Evolutionary conservation across 2,888 invertebrate species (phyloP).

Genomic region (Temnothorax rugatulus): DNA sequence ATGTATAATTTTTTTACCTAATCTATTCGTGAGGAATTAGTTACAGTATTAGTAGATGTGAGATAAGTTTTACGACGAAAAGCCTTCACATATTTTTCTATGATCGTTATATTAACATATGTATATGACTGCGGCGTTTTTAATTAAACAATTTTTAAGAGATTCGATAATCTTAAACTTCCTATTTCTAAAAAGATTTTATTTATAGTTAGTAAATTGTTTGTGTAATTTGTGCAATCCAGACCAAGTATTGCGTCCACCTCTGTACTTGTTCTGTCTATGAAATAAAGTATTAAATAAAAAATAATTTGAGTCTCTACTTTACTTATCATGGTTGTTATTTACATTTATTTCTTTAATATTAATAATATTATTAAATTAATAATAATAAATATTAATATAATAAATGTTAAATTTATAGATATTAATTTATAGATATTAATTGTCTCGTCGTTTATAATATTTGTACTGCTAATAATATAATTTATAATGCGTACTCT

Average conservation of each 20-base stretch:
- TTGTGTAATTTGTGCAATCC: constrained; percentile 8
- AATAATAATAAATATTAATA: neutral
- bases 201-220: neutral
- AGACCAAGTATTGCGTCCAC: constrained; percentile 25
- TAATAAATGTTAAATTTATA: neutral
- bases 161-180: neutral
- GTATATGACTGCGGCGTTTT: neutral
- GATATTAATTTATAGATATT: neutral
- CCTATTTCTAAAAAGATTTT: neutral
- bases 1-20: neutral
- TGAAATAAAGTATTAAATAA: constrained; percentile 48
- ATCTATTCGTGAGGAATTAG: constrained; percentile 31
- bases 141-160: neutral
- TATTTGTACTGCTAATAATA: neutral
- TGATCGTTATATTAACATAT: neutral
- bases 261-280: constrained; percentile 46
- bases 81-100: constrained; percentile 30
- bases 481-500: neutral
- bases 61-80: neutral
- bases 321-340: neutral
- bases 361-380: neutral
- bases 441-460: neutral
- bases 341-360: neutral
- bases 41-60: constrained; percentile 48
- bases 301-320: neutral